Conservation (phyloP, 2,888 invertebrate species). For the Pantelozetes paolii region DNA sequence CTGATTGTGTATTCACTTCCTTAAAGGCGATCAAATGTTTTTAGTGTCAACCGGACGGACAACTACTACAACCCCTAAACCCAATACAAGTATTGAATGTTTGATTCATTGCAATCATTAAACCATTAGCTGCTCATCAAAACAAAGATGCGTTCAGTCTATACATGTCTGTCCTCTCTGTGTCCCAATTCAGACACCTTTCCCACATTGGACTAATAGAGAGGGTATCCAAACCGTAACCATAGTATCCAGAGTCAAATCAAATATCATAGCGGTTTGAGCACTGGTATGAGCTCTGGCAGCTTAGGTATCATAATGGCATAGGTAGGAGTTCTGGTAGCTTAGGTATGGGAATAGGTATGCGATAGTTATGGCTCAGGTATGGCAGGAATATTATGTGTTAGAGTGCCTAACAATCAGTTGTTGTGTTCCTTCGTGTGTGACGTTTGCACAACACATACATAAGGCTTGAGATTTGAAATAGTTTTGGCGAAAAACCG, state of each 20-base stretch:
- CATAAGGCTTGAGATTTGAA: not conserved
- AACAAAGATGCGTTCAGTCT: slow-evolving; percentile 3
- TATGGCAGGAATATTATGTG: not conserved
- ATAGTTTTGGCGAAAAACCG: slow-evolving; percentile 9
- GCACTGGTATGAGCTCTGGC: not conserved
- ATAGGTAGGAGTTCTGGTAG: not conserved
- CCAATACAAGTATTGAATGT: not conserved
- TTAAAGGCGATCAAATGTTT: not conserved
- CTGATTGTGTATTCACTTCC: slow-evolving; percentile 4
- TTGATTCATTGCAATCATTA: not conserved
- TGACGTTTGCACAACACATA: not conserved
- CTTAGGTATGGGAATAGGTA: slow-evolving; percentile 4
- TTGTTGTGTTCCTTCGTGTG: slow-evolving; percentile 17
- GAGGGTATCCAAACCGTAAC: not conserved
- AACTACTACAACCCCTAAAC: not conserved
- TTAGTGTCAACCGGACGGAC: slow-evolving; percentile 29
- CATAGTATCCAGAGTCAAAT: not conserved
- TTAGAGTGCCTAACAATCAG: not conserved
- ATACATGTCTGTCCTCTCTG: slow-evolving; percentile 2
- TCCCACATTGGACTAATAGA: not conserved
- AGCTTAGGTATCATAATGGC: slow-evolving; percentile 8
- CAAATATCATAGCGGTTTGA: slow-evolving; percentile 27
- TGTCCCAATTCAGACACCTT: slow-evolving; percentile 16
- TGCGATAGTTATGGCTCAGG: not conserved
- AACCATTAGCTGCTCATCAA: slow-evolving; percentile 2